A percentile compares a stretch with the other conserved stretches of the same genome.
Conservation (phyloP, 2,888 invertebrate genomes). For the Drosophila greeni region DNA sequence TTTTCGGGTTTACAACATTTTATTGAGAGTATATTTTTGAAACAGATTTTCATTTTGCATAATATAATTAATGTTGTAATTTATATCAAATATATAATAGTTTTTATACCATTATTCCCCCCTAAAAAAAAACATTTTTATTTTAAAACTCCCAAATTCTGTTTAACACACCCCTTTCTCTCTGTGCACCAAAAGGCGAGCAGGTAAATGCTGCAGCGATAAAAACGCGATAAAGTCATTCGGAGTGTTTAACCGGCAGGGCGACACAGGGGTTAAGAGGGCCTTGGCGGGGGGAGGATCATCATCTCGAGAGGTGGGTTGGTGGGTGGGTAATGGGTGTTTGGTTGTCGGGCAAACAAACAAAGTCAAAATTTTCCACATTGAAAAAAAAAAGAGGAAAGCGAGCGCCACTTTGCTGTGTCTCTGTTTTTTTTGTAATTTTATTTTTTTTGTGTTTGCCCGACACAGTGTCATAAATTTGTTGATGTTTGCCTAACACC, state of each 20-base stretch:
- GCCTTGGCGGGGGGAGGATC: neutral
- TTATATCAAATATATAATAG: too few relatives aligned
- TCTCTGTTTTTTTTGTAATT: neutral
- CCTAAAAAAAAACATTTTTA: neutral
- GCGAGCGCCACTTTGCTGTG: neutral
- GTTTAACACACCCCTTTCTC: slow-evolving; percentile 1
- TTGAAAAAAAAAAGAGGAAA: slow-evolving; percentile 11
- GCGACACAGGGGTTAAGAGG: slow-evolving; percentile 3
- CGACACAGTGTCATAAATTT: slow-evolving; percentile 44
- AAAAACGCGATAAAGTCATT: slow-evolving; percentile 66
- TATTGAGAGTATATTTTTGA: too few relatives aligned
- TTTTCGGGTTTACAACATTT: too few relatives aligned
- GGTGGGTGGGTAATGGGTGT: neutral
- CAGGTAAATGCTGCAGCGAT: slow-evolving; percentile 62
- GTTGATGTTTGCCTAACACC: slow-evolving; percentile 43
- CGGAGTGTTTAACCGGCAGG: slow-evolving; percentile 56
- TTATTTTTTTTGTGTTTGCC: slow-evolving; percentile 23
- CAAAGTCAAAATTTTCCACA: slow-evolving; percentile 45
- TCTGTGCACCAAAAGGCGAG: slow-evolving; percentile 12
- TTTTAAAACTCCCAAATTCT: neutral
- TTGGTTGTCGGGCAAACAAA: slow-evolving; percentile 38
- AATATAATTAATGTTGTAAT: too few relatives aligned
- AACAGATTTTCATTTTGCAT: too few relatives aligned
- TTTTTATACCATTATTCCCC: neutral
- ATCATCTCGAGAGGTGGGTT: slow-evolving; percentile 2